Conservation (phyloP, 2,888 invertebrate species). For the Laspeyria flexula region DNA sequence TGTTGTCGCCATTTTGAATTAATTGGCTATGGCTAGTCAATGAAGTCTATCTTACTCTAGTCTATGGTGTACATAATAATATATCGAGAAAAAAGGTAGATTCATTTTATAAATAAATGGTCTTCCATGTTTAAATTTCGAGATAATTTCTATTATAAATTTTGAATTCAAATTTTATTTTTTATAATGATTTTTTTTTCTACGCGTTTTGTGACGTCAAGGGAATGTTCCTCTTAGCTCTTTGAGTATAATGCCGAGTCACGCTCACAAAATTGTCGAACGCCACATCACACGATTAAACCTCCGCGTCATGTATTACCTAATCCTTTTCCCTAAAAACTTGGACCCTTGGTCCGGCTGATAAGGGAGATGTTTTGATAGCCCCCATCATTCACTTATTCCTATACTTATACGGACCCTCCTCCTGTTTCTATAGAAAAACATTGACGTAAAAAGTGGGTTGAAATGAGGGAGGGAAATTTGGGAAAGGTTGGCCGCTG, state of each 20-base stretch:
- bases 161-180: no score
- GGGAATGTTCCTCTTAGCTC: constrained; percentile 9
- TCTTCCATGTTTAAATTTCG: no score
- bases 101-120: no score
- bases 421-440: constrained; percentile 79
- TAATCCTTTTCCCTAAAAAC: constrained; percentile 82
- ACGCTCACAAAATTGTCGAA: constrained; percentile 39
- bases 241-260: constrained; percentile 31
- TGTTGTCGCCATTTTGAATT: constrained; percentile 8
- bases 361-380: constrained; percentile 85
- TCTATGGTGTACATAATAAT: no score
- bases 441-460: constrained; percentile 86
- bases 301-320: constrained; percentile 64
- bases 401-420: constrained; percentile 61
- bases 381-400: constrained; percentile 80
- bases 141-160: no score
- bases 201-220: neutral
- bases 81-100: no score
- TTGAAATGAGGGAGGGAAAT: constrained; percentile 64
- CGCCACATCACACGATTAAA: constrained; percentile 59
- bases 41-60: no score
- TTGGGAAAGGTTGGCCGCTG: constrained; percentile 80
- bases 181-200: no score
- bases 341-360: constrained; percentile 67
- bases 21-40: constrained; percentile 7